Evolutionary conservation across 2,797 vertebrate species (phyloP).

Genomic region (Diglossa cyanea): DNA sequence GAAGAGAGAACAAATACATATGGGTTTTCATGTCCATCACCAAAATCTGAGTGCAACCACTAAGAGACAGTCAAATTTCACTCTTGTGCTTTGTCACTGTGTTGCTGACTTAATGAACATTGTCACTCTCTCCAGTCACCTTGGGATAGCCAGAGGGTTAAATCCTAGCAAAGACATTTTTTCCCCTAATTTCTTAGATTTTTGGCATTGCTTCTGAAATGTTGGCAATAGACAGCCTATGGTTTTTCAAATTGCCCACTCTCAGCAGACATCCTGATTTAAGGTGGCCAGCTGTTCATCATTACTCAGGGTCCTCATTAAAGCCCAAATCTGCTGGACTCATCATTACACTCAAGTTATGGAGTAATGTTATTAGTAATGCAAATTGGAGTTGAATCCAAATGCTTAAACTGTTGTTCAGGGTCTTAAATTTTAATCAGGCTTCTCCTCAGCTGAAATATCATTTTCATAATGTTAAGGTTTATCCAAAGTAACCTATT

Average conservation of each 20-base stretch:
- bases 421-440: background rate
- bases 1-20: background rate
- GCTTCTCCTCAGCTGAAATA: background rate
- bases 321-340: conserved; percentile 51
- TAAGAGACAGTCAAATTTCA: background rate
- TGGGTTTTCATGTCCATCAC: background rate
- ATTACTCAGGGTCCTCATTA: conserved; percentile 58
- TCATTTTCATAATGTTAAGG: background rate
- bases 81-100: background rate
- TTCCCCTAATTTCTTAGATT: background rate
- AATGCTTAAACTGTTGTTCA: background rate
- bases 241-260: conserved; percentile 53
- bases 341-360: conserved; percentile 29
- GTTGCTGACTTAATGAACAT: background rate
- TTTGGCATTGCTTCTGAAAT: conserved; percentile 35
- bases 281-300: conserved; percentile 64
- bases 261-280: conserved; percentile 61
- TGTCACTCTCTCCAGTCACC: background rate
- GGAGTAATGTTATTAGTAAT: background rate
- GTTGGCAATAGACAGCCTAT: conserved; percentile 27
- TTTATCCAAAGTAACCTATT: background rate
- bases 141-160: background rate
- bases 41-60: background rate
- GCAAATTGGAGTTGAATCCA: conserved; percentile 11
- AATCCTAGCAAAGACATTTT: background rate